phyloP scores from a whole-genome alignment of 2,888 invertebrate species.

The Eilema depressum region DNA sequence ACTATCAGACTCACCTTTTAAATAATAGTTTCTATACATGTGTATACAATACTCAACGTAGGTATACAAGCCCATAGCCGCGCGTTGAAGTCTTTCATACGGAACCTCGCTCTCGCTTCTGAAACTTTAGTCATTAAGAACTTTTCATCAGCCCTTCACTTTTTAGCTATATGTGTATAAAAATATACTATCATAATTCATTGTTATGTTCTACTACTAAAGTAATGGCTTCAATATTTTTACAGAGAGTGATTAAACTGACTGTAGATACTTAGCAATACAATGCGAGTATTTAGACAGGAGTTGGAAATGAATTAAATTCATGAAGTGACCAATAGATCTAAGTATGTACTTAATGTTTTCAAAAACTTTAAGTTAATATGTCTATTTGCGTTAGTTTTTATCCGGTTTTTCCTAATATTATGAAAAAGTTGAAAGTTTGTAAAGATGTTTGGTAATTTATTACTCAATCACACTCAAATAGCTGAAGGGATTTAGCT shows the following conservation, averaged over 20 bases:
- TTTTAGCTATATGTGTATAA: not conserved
- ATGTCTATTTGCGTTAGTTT: not conserved
- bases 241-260: not conserved
- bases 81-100: constrained; percentile 79
- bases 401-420: not conserved
- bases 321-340: too few species aligned
- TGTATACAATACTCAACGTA: not conserved
- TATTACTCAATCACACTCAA: too few species aligned
- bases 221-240: not conserved
- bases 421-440: too few species aligned
- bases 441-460: too few species aligned
- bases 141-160: not conserved
- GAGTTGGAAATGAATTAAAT: not conserved
- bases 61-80: constrained; percentile 19
- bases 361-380: too few species aligned
- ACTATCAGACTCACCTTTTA: not conserved
- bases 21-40: not conserved
- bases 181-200: not conserved
- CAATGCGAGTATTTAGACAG: not conserved
- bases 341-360: too few species aligned
- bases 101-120: constrained; percentile 33
- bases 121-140: not conserved
- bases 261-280: not conserved
- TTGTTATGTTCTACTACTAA: not conserved
- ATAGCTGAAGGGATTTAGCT: too few species aligned